These are phyloP conservation scores for Corythoichthys intestinalis DNA, from an alignment of 2,113 vertebrate species.

Conservation along the genomic window DNA sequence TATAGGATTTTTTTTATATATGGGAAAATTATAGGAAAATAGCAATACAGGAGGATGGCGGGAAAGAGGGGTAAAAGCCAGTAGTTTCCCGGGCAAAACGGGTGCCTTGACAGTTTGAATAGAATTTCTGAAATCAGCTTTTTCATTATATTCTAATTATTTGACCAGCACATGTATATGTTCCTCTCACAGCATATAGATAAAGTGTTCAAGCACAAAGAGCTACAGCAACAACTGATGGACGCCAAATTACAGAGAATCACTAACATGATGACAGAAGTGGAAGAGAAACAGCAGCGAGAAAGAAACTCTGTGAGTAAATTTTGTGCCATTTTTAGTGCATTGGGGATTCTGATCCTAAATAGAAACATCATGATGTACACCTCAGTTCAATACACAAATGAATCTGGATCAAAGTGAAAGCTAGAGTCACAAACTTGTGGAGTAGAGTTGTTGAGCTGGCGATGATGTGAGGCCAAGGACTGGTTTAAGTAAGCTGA, in stretches of 20 bases:
- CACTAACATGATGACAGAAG: slow-evolving; percentile 93
- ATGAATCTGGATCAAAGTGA: too few species aligned
- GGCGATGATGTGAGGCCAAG: too few species aligned
- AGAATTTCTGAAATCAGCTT: not conserved
- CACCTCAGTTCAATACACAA: too few species aligned
- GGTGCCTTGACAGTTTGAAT: too few species aligned
- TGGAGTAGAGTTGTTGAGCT: too few species aligned
- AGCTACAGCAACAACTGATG: slow-evolving; percentile 94
- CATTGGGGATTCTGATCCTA: not conserved
- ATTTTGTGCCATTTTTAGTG: not conserved
- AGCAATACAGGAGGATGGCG: too few species aligned
- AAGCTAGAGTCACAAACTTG: too few species aligned
- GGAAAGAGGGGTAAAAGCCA: too few species aligned
- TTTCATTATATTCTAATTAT: not conserved
- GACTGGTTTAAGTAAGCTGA: too few species aligned
- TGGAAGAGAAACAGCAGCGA: slow-evolving; percentile 91
- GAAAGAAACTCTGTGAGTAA: slow-evolving; percentile 93
- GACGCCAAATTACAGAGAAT: slow-evolving; percentile 96
- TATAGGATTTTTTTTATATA: too few species aligned
- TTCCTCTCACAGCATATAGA: slow-evolving; percentile 84
- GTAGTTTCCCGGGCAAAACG: too few species aligned
- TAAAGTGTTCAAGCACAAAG: slow-evolving; percentile 98
- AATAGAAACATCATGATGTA: not conserved
- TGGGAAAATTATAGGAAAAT: too few species aligned
- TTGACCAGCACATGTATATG: not conserved